Evolutionary conservation across 2,113 vertebrate genomes (phyloP).

Genomic region (Narcine bancroftii): DNA sequence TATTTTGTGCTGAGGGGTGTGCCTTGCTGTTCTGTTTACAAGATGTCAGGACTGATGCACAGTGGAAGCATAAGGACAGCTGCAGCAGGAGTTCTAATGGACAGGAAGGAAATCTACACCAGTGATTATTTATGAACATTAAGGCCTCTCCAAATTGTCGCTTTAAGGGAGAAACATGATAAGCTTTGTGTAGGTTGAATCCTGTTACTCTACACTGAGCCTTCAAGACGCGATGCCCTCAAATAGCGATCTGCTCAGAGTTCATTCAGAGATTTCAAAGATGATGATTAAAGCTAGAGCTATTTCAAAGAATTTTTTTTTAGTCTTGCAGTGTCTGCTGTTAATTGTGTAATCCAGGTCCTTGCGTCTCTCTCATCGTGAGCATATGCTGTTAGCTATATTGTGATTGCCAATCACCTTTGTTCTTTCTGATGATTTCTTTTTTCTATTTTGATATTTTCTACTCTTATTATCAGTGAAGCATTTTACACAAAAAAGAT

Average conservation of each 20-base stretch:
- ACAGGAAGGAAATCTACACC: constrained; percentile 39
- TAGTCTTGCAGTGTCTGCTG: not conserved
- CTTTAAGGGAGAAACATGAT: constrained; percentile 38
- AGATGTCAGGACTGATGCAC: constrained; percentile 22
- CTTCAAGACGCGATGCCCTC: not conserved
- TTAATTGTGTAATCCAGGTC: not conserved
- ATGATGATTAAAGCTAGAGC: not conserved
- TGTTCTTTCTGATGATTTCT: not conserved
- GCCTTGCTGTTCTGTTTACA: constrained; percentile 22
- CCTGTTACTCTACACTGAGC: not conserved
- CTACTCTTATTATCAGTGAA: not conserved
- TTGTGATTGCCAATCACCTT: not conserved
- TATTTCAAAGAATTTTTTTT: not conserved
- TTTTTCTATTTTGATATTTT: not conserved
- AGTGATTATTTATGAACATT: constrained; percentile 37
- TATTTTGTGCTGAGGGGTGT: not conserved
- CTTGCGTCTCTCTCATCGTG: not conserved
- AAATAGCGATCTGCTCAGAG: not conserved
- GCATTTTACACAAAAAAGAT: not conserved
- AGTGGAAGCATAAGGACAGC: constrained; percentile 22
- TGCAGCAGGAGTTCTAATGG: constrained; percentile 32
- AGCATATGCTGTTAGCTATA: not conserved
- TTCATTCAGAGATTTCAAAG: not conserved
- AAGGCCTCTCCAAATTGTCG: constrained; percentile 33
- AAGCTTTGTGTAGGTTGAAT: constrained; percentile 11